phyloP scores from a whole-genome alignment of 2,797 vertebrate species.

The Ispidina picta region DNA sequence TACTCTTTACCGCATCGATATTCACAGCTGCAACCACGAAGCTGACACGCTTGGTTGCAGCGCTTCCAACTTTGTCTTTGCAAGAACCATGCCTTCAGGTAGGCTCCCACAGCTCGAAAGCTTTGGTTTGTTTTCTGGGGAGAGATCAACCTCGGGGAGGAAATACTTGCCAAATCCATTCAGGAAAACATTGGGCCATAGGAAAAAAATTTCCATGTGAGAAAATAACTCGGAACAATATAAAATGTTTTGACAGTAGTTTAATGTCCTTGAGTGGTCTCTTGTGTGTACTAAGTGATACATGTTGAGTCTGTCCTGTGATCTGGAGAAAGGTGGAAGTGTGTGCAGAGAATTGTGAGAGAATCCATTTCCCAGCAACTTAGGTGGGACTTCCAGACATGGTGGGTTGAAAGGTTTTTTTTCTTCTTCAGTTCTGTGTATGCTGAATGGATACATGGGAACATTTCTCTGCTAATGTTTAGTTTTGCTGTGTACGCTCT shows the following conservation, averaged over 20 bases:
- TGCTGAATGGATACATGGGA: background rate
- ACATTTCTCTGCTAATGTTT: background rate
- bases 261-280: background rate
- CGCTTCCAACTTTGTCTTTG: slow-evolving; percentile 92
- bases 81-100: slow-evolving; percentile 97
- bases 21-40: slow-evolving; percentile 96
- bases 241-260: background rate
- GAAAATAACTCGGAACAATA: background rate
- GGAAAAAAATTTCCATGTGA: background rate
- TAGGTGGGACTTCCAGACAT: background rate
- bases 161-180: background rate
- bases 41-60: slow-evolving; percentile 89
- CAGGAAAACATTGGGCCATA: accelerated
- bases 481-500: background rate
- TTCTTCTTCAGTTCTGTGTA: background rate
- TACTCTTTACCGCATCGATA: slow-evolving; percentile 95
- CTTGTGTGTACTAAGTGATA: background rate
- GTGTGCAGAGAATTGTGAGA: background rate
- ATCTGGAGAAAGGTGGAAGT: background rate
- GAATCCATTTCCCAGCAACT: background rate
- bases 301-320: background rate
- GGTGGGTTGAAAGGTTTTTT: background rate
- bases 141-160: background rate
- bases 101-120: background rate
- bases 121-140: background rate